Percentiles rank a stretch among this genome's conserved stretches.
phyloP scores from a whole-genome alignment of 2,797 vertebrate genomes.

The Cetoscarus ocellatus region DNA sequence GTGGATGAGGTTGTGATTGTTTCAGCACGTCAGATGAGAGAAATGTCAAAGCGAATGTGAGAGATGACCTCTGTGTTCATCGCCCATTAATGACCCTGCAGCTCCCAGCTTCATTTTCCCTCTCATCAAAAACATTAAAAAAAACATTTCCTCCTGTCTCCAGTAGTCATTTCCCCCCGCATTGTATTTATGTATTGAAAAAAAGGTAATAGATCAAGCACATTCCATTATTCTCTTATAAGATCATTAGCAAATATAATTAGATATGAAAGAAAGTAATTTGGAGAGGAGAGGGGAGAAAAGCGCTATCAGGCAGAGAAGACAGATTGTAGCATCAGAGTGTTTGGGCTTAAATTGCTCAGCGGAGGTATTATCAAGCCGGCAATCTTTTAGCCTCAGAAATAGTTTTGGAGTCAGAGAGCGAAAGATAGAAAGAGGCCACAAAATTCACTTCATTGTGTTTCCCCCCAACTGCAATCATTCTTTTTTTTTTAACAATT shows the following conservation, averaged over 20 bases:
- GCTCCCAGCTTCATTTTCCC: constrained; percentile 80
- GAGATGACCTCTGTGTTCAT: constrained; percentile 81
- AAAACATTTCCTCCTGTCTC: constrained; percentile 82
- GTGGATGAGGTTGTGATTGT: constrained; percentile 67
- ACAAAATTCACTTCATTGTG: constrained; percentile 70
- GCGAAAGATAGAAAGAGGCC: constrained; percentile 71
- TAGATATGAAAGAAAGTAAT: constrained; percentile 90
- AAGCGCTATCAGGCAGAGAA: constrained; percentile 90
- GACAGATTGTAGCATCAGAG: constrained; percentile 88
- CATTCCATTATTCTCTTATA: constrained; percentile 91
- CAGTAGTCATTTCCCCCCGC: constrained; percentile 84
- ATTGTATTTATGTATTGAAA: constrained; percentile 89
- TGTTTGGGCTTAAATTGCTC: constrained; percentile 90
- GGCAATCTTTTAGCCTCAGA: constrained; percentile 85
- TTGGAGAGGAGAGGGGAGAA: constrained; percentile 88
- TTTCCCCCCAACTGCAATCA: constrained; percentile 55
- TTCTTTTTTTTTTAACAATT: constrained; percentile 36
- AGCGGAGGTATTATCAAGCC: constrained; percentile 86
- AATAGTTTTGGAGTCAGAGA: constrained; percentile 82
- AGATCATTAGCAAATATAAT: constrained; percentile 91
- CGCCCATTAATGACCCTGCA: constrained; percentile 80
- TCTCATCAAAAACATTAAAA: constrained; percentile 80
- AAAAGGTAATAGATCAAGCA: constrained; percentile 90
- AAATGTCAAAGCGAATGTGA: constrained; percentile 80
- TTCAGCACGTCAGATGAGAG: constrained; percentile 72